Base-by-base conservation (phyloP, 2,888 invertebrate species). In the Alloscopus bannaensis region DNA sequence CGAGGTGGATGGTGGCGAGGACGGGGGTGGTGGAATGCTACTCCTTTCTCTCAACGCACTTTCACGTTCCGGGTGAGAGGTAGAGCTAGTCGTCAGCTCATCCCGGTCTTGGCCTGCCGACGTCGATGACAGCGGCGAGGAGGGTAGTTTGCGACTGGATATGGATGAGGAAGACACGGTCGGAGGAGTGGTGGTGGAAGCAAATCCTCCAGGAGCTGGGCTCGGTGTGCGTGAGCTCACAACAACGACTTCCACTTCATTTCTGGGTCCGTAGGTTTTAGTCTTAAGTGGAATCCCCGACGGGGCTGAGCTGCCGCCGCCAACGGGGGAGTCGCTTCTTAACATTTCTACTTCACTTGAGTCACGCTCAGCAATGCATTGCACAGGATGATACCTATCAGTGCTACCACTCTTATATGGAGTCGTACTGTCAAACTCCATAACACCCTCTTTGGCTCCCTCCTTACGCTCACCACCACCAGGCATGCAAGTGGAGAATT, bases 241-340 rank as follows among this genome's bases (percentile, higher is more conserved):
- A 64, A 85, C 81, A 52, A 81, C 84, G 26, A 85, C 84, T 84
- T 85, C 85, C 24, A 86, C 84, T 81, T 86, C 84, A 70, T 85
- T 85, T 16, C 84, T 69, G 31, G 83, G 69, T 50, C 84, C 84
- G 70, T 84, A 83, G 3, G 83, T 84, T 76, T 83, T 84, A 8
- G 84, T 84, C 55, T 84, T 84, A 40, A 83, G 79, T 45, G 84
- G 81, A 62, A 80, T 20, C 28, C 77, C 77, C 69, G 73, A 70
- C 52, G 79, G 82, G 75, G 52, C 70, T 45, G 70, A 55, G 22
- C 69, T 70, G 64, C 70, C 70, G 64, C 71, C 20, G 64, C 70
- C 70, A 57, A 71, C 20, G 80, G 80, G 80, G 70, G 80, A 80
- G 80, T 80, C 65, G 47, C 80, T 69, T 55, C 79, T 66, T 57